Evolutionary conservation across 2,797 vertebrate species (phyloP).

Genomic region (Choloepus didactylus): DNA sequence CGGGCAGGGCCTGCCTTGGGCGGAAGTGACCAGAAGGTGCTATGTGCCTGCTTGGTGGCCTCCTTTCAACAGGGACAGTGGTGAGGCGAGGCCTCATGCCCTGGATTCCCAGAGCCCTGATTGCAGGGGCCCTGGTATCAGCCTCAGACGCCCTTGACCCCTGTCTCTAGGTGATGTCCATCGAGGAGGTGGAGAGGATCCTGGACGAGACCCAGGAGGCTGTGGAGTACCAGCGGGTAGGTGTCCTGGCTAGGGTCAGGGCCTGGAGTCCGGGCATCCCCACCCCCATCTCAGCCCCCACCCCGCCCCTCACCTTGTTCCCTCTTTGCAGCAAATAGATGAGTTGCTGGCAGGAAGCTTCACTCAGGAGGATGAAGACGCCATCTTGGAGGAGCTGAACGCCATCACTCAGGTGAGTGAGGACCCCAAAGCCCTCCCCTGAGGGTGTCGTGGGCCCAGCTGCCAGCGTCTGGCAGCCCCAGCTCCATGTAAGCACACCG

Average conservation of each 20-base stretch:
- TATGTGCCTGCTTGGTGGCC: not conserved
- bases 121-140: too few relatives aligned
- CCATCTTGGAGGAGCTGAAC: conserved; percentile 94
- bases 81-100: too few relatives aligned
- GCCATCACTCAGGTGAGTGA: conserved; percentile 93
- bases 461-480: too few relatives aligned
- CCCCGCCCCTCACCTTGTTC: not conserved
- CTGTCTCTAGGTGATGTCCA: conserved; percentile 93
- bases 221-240: conserved; percentile 96
- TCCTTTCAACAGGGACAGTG: too few relatives aligned
- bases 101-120: too few relatives aligned
- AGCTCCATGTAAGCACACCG: not conserved
- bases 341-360: conserved; percentile 94
- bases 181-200: conserved; percentile 96
- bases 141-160: not conserved
- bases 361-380: conserved; percentile 95
- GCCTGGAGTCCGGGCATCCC: rapidly evolving
- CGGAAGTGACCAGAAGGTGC: rapidly evolving
- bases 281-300: not conserved
- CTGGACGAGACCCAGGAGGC: conserved; percentile 97
- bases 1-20: not conserved
- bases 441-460: too few relatives aligned
- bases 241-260: not conserved
- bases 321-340: conserved; percentile 93
- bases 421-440: too few relatives aligned